These are phyloP conservation scores for Aphelocoma coerulescens DNA, from an alignment of 2,113 vertebrate species.

Conservation along the genomic window DNA sequence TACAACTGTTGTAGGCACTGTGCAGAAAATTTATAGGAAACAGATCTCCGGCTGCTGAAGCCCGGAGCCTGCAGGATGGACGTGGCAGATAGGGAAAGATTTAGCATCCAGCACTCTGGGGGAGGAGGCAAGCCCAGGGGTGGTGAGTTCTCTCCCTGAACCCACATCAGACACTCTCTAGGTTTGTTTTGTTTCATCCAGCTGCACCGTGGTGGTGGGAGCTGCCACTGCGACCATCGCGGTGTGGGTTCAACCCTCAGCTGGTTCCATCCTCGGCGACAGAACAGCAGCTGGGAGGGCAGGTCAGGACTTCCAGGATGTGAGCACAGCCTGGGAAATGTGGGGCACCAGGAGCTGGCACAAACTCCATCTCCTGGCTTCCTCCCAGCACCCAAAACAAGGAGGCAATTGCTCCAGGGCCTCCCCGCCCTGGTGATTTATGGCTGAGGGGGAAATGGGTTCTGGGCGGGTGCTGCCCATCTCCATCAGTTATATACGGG, in stretches of 20 bases:
- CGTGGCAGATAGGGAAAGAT: neutral
- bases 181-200: neutral
- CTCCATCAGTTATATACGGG: neutral
- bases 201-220: accelerated
- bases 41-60: neutral
- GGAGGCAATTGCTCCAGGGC: neutral
- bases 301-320: neutral
- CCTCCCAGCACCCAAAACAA: neutral
- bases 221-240: neutral
- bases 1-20: slow-evolving; percentile 5
- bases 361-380: neutral
- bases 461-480: neutral
- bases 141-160: neutral
- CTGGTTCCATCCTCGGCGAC: neutral
- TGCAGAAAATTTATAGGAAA: slow-evolving; percentile 35
- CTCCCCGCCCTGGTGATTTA: neutral
- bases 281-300: neutral
- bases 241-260: neutral
- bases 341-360: neutral
- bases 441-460: neutral
- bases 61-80: neutral
- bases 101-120: neutral
- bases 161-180: accelerated
- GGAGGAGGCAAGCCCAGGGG: neutral
- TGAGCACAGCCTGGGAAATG: neutral